phyloP scores from a whole-genome alignment of 2,888 invertebrate genomes.

The Liopterus haemorrhoidalis region DNA sequence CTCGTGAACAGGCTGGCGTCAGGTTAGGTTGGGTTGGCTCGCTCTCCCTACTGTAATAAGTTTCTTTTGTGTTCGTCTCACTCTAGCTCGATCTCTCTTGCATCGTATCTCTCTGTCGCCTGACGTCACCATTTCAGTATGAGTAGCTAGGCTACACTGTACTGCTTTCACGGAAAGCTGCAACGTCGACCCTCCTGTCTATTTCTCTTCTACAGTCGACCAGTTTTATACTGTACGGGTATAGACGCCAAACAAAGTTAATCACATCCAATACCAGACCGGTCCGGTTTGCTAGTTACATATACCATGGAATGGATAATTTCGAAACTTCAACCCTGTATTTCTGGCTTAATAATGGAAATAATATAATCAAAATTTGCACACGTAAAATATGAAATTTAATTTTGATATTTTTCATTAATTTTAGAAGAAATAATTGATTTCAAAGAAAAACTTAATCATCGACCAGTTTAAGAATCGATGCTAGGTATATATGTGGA shows the following conservation, averaged over 20 bases:
- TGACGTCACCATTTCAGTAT: conserved; percentile 47
- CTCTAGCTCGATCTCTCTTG: conserved; percentile 24
- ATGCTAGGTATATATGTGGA: no score
- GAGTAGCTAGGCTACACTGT: conserved; percentile 45
- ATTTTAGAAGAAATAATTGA: no score
- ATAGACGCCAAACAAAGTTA: conserved; percentile 42
- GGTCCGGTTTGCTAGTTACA: conserved; percentile 46
- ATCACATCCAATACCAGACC: conserved; percentile 34
- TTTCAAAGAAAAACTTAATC: no score
- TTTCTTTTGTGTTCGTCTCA: conserved; percentile 39
- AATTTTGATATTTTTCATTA: not conserved
- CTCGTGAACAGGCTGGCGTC: conserved; percentile 42
- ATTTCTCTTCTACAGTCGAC: conserved; percentile 46
- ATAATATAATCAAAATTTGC: conserved; percentile 49
- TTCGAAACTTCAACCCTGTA: conserved; percentile 50
- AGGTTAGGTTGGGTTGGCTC: conserved; percentile 47
- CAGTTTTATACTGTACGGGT: conserved; percentile 34
- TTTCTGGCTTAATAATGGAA: conserved; percentile 49
- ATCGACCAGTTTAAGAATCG: no score
- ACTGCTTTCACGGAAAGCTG: conserved; percentile 49
- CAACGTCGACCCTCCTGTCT: conserved; percentile 47
- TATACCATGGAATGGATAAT: conserved; percentile 50
- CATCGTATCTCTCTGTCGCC: conserved; percentile 35
- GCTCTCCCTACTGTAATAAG: conserved; percentile 43
- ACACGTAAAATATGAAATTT: conserved; percentile 26